Base-by-base conservation (phyloP, 2,888 invertebrate species). In the Crepidodera aurea region DNA sequence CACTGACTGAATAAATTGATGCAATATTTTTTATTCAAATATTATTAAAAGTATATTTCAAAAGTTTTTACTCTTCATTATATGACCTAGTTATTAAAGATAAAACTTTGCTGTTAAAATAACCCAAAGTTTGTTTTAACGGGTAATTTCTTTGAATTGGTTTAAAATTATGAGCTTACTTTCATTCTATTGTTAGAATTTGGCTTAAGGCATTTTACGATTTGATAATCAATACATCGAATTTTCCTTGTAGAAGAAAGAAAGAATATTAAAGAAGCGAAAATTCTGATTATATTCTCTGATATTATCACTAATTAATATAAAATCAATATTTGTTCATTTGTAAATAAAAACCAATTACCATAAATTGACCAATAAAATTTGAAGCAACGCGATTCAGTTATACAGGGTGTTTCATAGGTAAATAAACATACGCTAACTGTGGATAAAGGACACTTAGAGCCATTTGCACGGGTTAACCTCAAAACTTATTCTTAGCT, bases 301-400 rank as follows among this genome's bases (percentile, higher is more conserved):
- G 39, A 39, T n/a, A 16, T 39, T 39, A n/a, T 39, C 6, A 39
- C 13, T 39, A 39, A 39, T 39, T 39, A 39, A 12, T 34, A n/a
- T 34, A 12, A 12, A 34, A 34, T 34, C 10, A 34, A 34, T 12
- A 34, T 34, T 34, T 34, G n/a, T 1, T 34, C 12, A 10, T 34
- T 34, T 34, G 34, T 34, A n/a, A n/a, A 12, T 34, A 34, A 12
- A 12, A n/a, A 34, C 34, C 29, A n/a, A 10, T 34, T 12, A n/a
- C n/a, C n/a, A n/a, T n/a, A n/a, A n/a, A n/a, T n/a, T n/a, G n/a
- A n/a, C n/a, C n/a, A n/a, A n/a, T n/a, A n/a, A n/a, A n/a, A n/a
- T n/a, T n/a, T n/a, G n/a, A n/a, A n/a, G n/a, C n/a, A n/a, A n/a
- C n/a, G n/a, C n/a, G n/a, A n/a, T n/a, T n/a, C n/a, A n/a, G n/a